Evolutionary conservation across 2,113 vertebrate species (phyloP).

Genomic region (Dipodomys merriami): DNA sequence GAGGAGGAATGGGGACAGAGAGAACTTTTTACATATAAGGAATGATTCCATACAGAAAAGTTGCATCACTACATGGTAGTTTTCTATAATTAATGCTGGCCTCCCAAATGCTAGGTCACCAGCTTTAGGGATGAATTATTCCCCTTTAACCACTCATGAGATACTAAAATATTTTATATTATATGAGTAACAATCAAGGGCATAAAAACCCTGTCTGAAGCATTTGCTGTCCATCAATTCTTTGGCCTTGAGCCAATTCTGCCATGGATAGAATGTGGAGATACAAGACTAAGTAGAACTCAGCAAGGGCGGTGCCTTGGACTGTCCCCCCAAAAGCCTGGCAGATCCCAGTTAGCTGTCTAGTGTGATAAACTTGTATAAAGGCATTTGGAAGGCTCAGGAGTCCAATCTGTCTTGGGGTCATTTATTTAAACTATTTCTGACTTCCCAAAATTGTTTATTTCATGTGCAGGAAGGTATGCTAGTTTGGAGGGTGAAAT

Average conservation of each 20-base stretch:
- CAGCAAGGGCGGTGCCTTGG: neutral
- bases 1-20: too few relatives aligned
- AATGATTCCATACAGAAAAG: constrained; percentile 25
- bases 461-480: neutral
- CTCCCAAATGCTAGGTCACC: constrained; percentile 32
- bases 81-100: constrained; percentile 48
- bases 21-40: neutral
- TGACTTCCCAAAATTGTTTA: constrained; percentile 19
- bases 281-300: constrained; percentile 1
- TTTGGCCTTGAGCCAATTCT: constrained; percentile 55
- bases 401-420: neutral
- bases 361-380: neutral
- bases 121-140: constrained; percentile 63
- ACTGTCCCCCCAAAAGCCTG: neutral
- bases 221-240: constrained; percentile 52
- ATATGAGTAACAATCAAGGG: constrained; percentile 27
- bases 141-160: constrained; percentile 59
- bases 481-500: constrained; percentile 20
- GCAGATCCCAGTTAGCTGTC: neutral
- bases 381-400: neutral
- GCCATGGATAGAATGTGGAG: neutral
- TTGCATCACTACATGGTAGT: fast-evolving
- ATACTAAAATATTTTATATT: constrained; percentile 59
- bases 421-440: constrained; percentile 6
- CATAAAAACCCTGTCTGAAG: constrained; percentile 40